Percentiles rank a stretch among this genome's conserved stretches.
Conservation (phyloP, 1,140 invertebrate species). For the Propsilocerus akamusi region DNA sequence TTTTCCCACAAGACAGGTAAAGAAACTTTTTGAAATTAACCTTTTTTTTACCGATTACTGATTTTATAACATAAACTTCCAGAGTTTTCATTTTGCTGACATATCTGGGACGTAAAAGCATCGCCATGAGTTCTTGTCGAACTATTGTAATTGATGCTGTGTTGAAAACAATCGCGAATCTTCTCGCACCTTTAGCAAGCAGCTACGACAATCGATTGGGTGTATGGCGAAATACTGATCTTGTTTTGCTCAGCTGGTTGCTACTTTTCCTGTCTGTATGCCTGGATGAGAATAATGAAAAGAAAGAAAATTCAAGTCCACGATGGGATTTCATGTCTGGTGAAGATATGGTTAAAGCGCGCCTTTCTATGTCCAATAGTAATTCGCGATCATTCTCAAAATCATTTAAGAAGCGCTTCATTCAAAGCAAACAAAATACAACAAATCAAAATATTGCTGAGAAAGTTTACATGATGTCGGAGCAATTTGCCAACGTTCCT, state of each 20-base stretch:
- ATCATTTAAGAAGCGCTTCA: slow-evolving; percentile 24
- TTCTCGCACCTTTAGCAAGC: slow-evolving; percentile 30
- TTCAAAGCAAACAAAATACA: slow-evolving; percentile 32
- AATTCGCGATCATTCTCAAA: slow-evolving; percentile 17
- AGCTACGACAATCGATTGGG: background rate
- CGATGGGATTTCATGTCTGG: slow-evolving; percentile 71
- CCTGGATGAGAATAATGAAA: slow-evolving; percentile 36
- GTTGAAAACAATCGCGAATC: slow-evolving; percentile 33
- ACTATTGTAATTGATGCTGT: slow-evolving; percentile 42
- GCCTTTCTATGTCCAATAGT: slow-evolving; percentile 13
- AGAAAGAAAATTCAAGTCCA: slow-evolving; percentile 24
- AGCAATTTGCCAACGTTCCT: background rate
- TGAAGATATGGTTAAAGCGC: slow-evolving; percentile 29
- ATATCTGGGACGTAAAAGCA: slow-evolving; percentile 67
- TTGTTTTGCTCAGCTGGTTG: slow-evolving; percentile 58
- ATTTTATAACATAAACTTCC: slow-evolving; percentile 15
- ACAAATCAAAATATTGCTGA: slow-evolving; percentile 15
- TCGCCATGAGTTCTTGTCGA: slow-evolving; percentile 36
- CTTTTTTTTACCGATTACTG: background rate
- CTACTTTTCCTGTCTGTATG: slow-evolving; percentile 58
- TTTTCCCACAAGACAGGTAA: slow-evolving; percentile 73
- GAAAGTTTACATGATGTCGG: background rate
- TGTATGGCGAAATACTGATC: slow-evolving; percentile 28
- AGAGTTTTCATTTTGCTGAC: slow-evolving; percentile 75
- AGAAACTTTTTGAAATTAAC: slow-evolving; percentile 3